phyloP scores from a whole-genome alignment of 2,113 vertebrate genomes.

The Plectropomus leopardus region DNA sequence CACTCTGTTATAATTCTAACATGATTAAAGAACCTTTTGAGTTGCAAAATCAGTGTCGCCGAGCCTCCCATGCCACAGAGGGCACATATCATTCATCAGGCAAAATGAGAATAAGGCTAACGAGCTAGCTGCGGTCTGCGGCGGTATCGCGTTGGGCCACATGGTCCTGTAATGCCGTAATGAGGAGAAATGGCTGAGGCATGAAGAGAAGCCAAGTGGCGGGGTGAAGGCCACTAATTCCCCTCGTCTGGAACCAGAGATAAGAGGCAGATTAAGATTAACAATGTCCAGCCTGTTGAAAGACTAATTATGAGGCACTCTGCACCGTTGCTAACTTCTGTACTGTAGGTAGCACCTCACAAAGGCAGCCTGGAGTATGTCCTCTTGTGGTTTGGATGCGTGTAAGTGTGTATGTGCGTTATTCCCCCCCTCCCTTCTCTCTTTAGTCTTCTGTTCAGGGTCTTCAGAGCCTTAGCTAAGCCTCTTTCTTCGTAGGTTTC shows the following conservation, averaged over 20 bases:
- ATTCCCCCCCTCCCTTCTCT: constrained; percentile 2
- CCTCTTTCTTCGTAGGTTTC: constrained; percentile 52
- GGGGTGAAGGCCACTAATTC: constrained; percentile 74
- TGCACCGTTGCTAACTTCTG: constrained; percentile 45
- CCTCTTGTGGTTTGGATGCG: constrained; percentile 28
- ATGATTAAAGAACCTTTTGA: constrained; percentile 50
- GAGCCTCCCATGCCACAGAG: constrained; percentile 37
- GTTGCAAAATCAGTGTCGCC: constrained; percentile 45
- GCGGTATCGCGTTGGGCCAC: constrained; percentile 70
- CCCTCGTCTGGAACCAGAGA: constrained; percentile 74
- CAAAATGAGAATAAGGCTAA: constrained; percentile 65
- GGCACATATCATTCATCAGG: constrained; percentile 64
- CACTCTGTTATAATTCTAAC: constrained; percentile 29
- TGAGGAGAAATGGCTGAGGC: constrained; percentile 72
- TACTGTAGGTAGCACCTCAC: constrained; percentile 54
- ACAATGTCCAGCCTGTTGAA: constrained; percentile 71
- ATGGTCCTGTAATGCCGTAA: constrained; percentile 61
- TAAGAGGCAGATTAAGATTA: constrained; percentile 81
- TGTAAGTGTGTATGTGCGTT: constrained; percentile 4
- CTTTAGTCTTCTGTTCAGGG: constrained; percentile 24
- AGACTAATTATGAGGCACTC: constrained; percentile 70
- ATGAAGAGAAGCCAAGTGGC: constrained; percentile 62
- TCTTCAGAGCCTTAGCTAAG: constrained; percentile 42
- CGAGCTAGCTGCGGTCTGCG: constrained; percentile 33
- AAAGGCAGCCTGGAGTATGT: constrained; percentile 28